Conservation (phyloP, 2,888 invertebrate genomes). For the Cremastinae sp. region DNA sequence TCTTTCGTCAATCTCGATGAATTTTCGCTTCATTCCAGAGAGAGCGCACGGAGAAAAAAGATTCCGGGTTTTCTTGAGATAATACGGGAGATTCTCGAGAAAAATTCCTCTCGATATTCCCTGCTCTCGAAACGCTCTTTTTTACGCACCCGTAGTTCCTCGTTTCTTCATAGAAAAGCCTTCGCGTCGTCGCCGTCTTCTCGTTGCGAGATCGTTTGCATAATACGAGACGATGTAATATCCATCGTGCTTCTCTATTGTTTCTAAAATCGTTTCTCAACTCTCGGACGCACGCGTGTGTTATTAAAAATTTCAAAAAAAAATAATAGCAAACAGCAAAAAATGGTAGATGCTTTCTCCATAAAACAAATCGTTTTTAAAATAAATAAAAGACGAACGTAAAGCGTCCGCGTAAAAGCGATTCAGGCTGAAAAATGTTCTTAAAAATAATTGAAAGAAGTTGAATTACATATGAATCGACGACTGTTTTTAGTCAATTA, state of each 20-base stretch:
- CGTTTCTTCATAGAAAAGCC: slow-evolving; percentile 8
- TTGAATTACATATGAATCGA: slow-evolving; percentile 18
- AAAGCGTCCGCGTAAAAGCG: too few species aligned
- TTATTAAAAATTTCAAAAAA: not conserved
- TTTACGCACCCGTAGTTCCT: slow-evolving; percentile 26
- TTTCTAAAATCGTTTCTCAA: slow-evolving; percentile 37
- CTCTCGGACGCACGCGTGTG: slow-evolving; percentile 20
- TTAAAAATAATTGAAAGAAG: too few species aligned
- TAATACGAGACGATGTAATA: slow-evolving; percentile 53
- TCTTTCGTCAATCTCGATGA: slow-evolving; percentile 32
- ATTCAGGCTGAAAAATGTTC: too few species aligned
- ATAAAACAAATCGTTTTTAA: too few species aligned
- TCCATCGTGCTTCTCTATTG: slow-evolving; percentile 35
- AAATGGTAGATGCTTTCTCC: too few species aligned
- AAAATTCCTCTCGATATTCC: slow-evolving; percentile 37
- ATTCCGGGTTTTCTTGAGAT: slow-evolving; percentile 2
- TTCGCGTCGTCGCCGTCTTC: slow-evolving; percentile 19
- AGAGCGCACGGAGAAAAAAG: slow-evolving; percentile 13
- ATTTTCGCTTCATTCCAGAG: slow-evolving; percentile 37
- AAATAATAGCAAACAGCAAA: too few species aligned
- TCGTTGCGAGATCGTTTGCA: slow-evolving; percentile 51
- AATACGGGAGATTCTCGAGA: slow-evolving; percentile 18
- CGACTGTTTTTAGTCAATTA: slow-evolving; percentile 8
- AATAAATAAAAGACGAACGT: too few species aligned
- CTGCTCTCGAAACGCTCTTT: slow-evolving; percentile 4